Base-by-base conservation (phyloP, 2,797 vertebrate genomes). In the Oryzias sinensis region DNA sequence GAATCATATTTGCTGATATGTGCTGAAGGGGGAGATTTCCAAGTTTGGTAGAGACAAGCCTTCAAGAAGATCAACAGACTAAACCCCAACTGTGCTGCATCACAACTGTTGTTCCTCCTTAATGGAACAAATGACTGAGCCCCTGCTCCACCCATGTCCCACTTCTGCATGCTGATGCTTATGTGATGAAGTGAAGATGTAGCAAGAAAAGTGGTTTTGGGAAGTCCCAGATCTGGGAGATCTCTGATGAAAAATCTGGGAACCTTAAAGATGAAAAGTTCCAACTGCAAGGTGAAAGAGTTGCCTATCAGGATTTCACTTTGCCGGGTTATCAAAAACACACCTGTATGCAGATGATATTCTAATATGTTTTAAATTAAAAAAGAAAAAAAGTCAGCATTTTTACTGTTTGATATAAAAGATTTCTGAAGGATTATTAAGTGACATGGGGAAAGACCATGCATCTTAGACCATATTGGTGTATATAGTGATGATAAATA, bases 1-100 rank as follows among this genome's bases (percentile, higher is more conserved):
- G 89, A 91, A 81, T 85, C 79, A 0, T 91, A 91, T 65, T 56
- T 91, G 74, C 76, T 90, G 68, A 82, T 82, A 64, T 91, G 87
- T 72, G 85, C 82, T 17, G 62, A 60, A 47, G 74, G 75, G n/a
- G 65, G 64, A n/a, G 78, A 73, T 15, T 53, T 84, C 33, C 77
- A 77, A 44, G 75, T 74, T 62, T 87, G 87, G 87, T 56, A 70
- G 17, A 72, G 81, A 56, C 68, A 62, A 17, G 8, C 44, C 66
- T 69, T 55, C 18, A 59, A 73, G 1, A 79, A 86, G 55, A 66
- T 90, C 53, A 87, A 77, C 58, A 87, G 77, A 88, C 43, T 6
- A 14, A 4, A 6, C n/a, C 37, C 43, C 15, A 4, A 50, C 33
- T 51, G 24, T 18, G 41, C 18, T 22, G 40, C 40, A 57, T 25